Percentiles rank a stretch among this genome's conserved stretches.
Conservation (phyloP, 2,113 vertebrate species). For the Sphaerodactylus townsendi region DNA sequence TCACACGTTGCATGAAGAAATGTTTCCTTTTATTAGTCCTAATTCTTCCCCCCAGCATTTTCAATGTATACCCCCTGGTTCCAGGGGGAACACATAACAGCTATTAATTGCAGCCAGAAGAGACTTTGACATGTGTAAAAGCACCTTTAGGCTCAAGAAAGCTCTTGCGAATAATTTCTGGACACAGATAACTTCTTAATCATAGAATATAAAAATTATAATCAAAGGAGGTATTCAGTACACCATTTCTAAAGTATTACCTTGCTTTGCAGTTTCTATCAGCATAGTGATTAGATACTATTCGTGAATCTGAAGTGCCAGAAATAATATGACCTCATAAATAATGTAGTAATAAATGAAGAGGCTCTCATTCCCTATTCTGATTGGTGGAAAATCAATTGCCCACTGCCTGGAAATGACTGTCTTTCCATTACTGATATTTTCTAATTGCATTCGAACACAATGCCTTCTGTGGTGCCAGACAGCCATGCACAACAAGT, state of each 20-base stretch:
- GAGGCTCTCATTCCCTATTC: constrained; percentile 77
- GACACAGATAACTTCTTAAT: constrained; percentile 23
- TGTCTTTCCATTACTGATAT: constrained; percentile 77
- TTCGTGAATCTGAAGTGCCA: constrained; percentile 69
- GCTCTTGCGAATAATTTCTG: constrained; percentile 40
- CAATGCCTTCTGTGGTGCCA: constrained; percentile 65
- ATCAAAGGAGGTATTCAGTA: constrained; percentile 49
- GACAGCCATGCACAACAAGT: constrained; percentile 40
- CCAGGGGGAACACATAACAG: not conserved
- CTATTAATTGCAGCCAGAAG: not conserved
- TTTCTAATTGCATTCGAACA: constrained; percentile 76
- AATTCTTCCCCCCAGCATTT: too few relatives aligned
- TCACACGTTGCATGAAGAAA: too few relatives aligned
- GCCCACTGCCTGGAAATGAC: constrained; percentile 79
- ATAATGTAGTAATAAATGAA: constrained; percentile 80
- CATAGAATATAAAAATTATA: constrained; percentile 47
- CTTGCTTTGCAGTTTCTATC: constrained; percentile 38
- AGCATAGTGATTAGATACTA: constrained; percentile 49
- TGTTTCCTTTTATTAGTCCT: too few relatives aligned
- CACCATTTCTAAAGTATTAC: constrained; percentile 42
- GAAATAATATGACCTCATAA: constrained; percentile 76
- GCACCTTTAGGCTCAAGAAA: not conserved
- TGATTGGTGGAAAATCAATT: constrained; percentile 83
- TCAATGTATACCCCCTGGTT: too few relatives aligned
- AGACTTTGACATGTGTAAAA: not conserved